Conservation (phyloP, 2,113 vertebrate species). For the Corythoichthys haematopterus region DNA sequence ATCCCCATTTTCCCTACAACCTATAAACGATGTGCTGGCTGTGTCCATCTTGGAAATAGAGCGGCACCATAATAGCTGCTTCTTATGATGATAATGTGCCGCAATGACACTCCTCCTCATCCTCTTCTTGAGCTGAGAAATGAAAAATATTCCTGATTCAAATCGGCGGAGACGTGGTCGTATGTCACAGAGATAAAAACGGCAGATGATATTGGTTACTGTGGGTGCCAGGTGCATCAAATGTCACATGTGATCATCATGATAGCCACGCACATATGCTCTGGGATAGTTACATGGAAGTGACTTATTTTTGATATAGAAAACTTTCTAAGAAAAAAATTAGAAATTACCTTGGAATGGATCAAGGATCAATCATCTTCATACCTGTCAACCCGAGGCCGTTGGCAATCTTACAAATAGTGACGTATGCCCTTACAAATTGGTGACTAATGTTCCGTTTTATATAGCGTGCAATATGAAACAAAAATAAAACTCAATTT, state of each 20-base stretch:
- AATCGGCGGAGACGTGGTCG: neutral
- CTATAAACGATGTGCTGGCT: slow-evolving; percentile 6
- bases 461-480: too few relatives aligned
- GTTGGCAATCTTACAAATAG: too few relatives aligned
- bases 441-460: too few relatives aligned
- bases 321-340: too few relatives aligned
- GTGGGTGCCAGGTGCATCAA: slow-evolving; percentile 24
- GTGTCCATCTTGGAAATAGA: slow-evolving; percentile 15
- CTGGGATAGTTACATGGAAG: slow-evolving; percentile 26
- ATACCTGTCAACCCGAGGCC: too few relatives aligned
- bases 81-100: slow-evolving; percentile 5
- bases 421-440: too few relatives aligned
- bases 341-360: too few relatives aligned
- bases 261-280: slow-evolving; percentile 24
- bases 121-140: neutral
- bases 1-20: slow-evolving; percentile 5
- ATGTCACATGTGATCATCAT: slow-evolving; percentile 8
- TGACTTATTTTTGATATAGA: neutral
- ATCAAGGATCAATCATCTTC: too few relatives aligned
- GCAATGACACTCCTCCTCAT: slow-evolving; percentile 6
- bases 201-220: slow-evolving; percentile 11
- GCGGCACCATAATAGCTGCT: slow-evolving; percentile 4
- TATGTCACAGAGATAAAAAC: slow-evolving; percentile 11
- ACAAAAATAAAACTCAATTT: too few relatives aligned
- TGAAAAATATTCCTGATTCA: slow-evolving; percentile 12